Conservation (phyloP, 2,113 vertebrate species). For the Brienomyrus brachyistius region DNA sequence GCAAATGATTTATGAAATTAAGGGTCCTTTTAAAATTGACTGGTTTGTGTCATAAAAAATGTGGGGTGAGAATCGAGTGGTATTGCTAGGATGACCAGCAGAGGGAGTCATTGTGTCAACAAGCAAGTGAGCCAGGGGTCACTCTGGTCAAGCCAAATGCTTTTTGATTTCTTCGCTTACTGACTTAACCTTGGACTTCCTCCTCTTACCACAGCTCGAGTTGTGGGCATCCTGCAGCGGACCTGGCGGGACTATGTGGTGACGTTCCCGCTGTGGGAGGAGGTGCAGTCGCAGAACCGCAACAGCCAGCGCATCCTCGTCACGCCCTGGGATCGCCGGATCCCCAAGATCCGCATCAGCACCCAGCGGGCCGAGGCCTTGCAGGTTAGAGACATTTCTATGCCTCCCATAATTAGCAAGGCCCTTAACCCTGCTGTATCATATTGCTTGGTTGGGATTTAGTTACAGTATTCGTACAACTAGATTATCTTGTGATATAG, state of each 20-base stretch:
- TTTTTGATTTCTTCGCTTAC: background rate
- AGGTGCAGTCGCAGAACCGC: constrained; percentile 72
- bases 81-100: background rate
- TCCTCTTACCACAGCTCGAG: constrained; percentile 55
- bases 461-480: background rate
- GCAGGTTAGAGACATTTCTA: constrained; percentile 63
- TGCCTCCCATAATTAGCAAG: background rate
- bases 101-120: constrained; percentile 11
- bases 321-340: constrained; percentile 83
- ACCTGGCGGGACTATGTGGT: constrained; percentile 96
- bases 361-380: constrained; percentile 83
- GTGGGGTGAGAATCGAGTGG: background rate
- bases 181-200: background rate
- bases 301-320: constrained; percentile 79
- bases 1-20: background rate
- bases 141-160: background rate
- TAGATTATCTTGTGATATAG: background rate
- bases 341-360: constrained; percentile 91
- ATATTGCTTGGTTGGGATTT: background rate
- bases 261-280: constrained; percentile 82
- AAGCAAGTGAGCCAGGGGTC: background rate
- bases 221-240: constrained; percentile 85
- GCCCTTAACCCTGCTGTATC: background rate
- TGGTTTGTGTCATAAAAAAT: background rate
- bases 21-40: background rate